These are phyloP conservation scores for Oreortyx pictus DNA, from an alignment of 2,797 vertebrate species.

Conservation along the genomic window DNA sequence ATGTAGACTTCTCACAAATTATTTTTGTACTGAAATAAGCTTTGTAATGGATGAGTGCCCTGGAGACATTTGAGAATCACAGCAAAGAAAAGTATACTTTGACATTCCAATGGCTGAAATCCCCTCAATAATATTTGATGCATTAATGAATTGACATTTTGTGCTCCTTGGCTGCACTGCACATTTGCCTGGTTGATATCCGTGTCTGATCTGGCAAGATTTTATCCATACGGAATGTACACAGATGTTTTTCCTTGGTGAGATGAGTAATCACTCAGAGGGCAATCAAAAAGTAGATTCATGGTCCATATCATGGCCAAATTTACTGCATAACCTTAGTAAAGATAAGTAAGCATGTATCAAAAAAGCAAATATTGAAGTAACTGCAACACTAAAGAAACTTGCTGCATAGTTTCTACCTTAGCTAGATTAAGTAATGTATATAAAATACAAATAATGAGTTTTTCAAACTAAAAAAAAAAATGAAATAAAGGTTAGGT, in stretches of 20 bases:
- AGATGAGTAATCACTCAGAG: conserved; percentile 5
- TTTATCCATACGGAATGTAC: background rate
- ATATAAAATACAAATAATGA: background rate
- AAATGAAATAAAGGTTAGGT: background rate
- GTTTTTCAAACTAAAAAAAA: background rate
- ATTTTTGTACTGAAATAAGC: conserved; percentile 10
- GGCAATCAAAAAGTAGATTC: conserved; percentile 1
- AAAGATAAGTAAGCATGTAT: background rate
- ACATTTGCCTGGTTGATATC: conserved; percentile 21
- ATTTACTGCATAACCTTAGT: background rate
- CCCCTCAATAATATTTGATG: background rate
- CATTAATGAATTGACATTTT: background rate
- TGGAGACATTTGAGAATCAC: background rate
- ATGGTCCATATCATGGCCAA: background rate
- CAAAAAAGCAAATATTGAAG: background rate
- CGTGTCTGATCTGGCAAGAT: background rate
- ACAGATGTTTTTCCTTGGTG: background rate
- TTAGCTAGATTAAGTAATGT: background rate
- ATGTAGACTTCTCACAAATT: background rate
- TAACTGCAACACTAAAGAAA: background rate
- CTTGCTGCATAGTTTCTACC: background rate
- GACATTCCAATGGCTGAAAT: background rate
- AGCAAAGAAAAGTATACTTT: background rate
- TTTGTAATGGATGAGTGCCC: background rate
- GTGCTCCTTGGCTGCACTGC: conserved; percentile 4